Base-by-base conservation (phyloP, 1,140 invertebrate genomes). In the Periplaneta americana region DNA sequence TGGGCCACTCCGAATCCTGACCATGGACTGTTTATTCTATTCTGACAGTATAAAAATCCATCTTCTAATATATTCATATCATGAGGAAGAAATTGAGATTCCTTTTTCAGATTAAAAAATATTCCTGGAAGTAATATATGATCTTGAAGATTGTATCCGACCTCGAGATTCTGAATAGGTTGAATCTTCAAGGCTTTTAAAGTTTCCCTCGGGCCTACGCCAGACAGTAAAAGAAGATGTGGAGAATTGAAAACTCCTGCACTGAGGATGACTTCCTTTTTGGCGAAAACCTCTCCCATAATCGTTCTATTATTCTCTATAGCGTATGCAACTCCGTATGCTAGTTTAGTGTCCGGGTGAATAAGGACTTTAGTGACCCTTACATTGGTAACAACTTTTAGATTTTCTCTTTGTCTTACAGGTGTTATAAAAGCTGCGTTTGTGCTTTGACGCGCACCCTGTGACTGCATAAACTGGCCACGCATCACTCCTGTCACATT, bases 221-320 rank as follows among this genome's bases (percentile, higher is more conserved):
- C 98, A 2, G 96, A 98, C 0, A 98, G 87, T 95, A 98, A 97
- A 8, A 99, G 87, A 0, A 99, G 84, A 84, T 99, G 97, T 0
- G 98, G 95, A 0, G 96, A 96, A 86, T 98, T 97, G 0, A 99
- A 91, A 0, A 96, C 91, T 3, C 98, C 98, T 1, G 93, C 96
- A 11, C 95, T 96, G 9, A 98, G 84, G 75, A 98, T 95, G 1
- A 94, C 89, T 88, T 99, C 98, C 85, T 85, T 86, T n/a, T 39
- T 76, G 13, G 83, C 85, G 32, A 85, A 84, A 0, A 88, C 88
- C 17, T 84, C 85, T 74, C 85, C 83, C 8, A 83, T 87, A 83
- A 83, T 83, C 9, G 18, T 36, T 5, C 88, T 84, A 28, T 89
- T 87, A n/a, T n/a, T n/a, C n/a, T n/a, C n/a, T n/a, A n/a, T n/a